Evolutionary conservation across 2,888 invertebrate species (phyloP).

Genomic region (Acronicta psi): DNA sequence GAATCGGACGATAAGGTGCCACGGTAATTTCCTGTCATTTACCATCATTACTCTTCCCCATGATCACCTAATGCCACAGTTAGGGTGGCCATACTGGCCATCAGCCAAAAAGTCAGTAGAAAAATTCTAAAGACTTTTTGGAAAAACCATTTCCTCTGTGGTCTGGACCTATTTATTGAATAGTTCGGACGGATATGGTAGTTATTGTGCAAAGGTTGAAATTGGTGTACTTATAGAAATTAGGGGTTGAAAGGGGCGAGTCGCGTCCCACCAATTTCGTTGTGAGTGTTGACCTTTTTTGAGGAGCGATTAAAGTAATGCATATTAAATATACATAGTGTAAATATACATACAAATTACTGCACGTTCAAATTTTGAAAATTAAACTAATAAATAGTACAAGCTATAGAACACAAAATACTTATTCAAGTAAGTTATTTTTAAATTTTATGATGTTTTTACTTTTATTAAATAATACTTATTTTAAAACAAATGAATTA

Average conservation of each 20-base stretch:
- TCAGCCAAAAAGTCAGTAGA: constrained; percentile 45
- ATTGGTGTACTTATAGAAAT: constrained; percentile 57
- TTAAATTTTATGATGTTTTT: too few relatives aligned
- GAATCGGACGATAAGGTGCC: constrained; percentile 87
- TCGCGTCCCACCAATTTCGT: constrained; percentile 34
- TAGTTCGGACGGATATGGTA: constrained; percentile 39
- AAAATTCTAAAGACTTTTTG: constrained; percentile 42
- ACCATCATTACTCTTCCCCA: constrained; percentile 82
- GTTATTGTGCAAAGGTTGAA: constrained; percentile 53
- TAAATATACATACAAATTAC: too few relatives aligned
- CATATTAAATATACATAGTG: neutral
- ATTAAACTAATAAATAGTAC: too few relatives aligned
- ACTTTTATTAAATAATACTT: too few relatives aligned
- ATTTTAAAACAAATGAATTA: too few relatives aligned
- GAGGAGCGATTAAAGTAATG: constrained; percentile 1
- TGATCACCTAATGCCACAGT: constrained; percentile 67
- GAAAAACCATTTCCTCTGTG: constrained; percentile 54
- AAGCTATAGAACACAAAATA: too few relatives aligned
- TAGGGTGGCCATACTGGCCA: constrained; percentile 55
- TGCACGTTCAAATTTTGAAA: too few relatives aligned
- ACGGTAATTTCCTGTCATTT: constrained; percentile 87
- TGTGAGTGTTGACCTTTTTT: constrained; percentile 36
- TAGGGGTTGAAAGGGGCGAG: constrained; percentile 40
- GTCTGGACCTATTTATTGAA: constrained; percentile 38
- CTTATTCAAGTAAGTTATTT: too few relatives aligned